Percentiles rank a stretch among this genome's conserved stretches.
These are phyloP conservation scores for Drosophila ogumai DNA, from an alignment of 1,140 invertebrate genomes.

Conservation along the genomic window DNA sequence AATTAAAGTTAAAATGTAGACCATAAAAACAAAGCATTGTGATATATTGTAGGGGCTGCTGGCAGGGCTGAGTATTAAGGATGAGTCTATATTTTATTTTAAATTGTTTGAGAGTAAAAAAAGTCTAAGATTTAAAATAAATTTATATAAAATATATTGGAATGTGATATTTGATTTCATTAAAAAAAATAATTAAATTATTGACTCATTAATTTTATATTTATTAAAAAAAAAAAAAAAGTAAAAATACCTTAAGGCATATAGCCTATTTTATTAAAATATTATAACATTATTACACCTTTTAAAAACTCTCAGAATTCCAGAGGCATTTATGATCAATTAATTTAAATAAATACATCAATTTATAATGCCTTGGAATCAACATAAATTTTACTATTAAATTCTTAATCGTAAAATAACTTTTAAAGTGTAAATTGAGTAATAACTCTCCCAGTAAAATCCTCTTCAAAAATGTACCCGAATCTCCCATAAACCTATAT, in stretches of 20 bases:
- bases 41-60: background rate
- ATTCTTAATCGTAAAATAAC: background rate
- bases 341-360: background rate
- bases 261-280: too few species aligned
- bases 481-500: background rate
- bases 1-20: constrained; percentile 11
- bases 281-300: too few species aligned
- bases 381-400: background rate
- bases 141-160: too few species aligned
- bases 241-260: too few species aligned
- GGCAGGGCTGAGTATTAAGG: too few species aligned
- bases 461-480: background rate
- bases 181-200: too few species aligned
- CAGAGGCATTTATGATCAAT: too few species aligned
- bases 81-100: background rate
- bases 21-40: background rate
- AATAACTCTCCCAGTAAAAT: background rate
- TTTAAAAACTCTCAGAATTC: too few species aligned
- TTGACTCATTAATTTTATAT: too few species aligned
- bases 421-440: background rate
- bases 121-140: background rate
- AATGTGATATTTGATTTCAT: too few species aligned
- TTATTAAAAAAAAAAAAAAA: too few species aligned
- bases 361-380: background rate
- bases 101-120: too few species aligned